Evolutionary conservation across 2,888 invertebrate genomes (phyloP), one percentile per base, ranked within the genome.

Genomic region (Halictus quadricinctus): DNA sequence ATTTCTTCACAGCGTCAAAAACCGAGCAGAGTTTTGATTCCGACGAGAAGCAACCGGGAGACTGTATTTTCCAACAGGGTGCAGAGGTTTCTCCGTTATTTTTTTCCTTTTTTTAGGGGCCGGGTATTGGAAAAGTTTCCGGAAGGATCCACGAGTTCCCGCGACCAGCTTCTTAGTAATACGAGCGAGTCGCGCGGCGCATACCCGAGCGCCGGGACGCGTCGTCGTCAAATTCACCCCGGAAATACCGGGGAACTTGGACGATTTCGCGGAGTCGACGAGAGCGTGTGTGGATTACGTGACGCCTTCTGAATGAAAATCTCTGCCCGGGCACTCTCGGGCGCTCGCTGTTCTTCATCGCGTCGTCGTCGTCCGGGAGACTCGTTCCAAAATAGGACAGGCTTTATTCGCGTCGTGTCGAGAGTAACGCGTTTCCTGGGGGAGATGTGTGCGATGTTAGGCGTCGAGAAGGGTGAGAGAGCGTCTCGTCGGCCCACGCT

Each of bases 201-300:
- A 72, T 74, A 70, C 73, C 43, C 50, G 36, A 70, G 29, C 70
- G 75, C 74, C 69, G 66, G 50, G 36, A 82, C 66, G 79, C 70
- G 82, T 76, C 76, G 82, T 80, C 88, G 80, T 80, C 77, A 76
- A 88, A 83, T 88, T 88, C 86, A 69, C 69, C 72, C 70, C 83
- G 88, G 81, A 85, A 87, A 85, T 81, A 83, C 79, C 82, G 43
- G 41, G 58, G 83, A 88, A 88, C 79, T 88, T 88, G 83, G 88
- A 64, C 79, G 85, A 88, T 86, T 88, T 83, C 85, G 85, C 64
- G 75, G 83, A 85, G 83, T 81, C 80, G 84, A 79, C 76, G 86
- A 80, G 82, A 81, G 78, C 86, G 83, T 86, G 80, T 80, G 83
- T 77, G 83, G 88, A 85, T 85, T 88, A 85, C 88, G 85, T 85